Evolutionary conservation across 1,140 invertebrate species (phyloP).

Genomic region (Hetaerina americana): DNA sequence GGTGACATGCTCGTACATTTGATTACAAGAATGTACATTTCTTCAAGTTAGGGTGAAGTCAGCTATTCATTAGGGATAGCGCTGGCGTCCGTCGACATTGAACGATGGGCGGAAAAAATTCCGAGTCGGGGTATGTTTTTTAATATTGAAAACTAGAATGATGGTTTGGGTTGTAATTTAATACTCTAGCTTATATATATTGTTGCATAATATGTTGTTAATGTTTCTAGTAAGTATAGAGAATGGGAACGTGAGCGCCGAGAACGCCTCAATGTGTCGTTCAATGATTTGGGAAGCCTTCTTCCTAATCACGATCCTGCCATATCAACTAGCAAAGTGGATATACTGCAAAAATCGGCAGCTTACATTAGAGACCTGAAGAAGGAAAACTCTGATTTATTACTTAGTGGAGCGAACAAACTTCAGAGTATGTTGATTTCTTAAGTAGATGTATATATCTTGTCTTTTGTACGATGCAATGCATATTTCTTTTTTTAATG

Average conservation of each 20-base stretch:
- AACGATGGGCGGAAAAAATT: not conserved
- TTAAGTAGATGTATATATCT: not conserved
- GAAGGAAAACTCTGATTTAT: conserved; percentile 26
- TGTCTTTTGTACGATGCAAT: conserved; percentile 12
- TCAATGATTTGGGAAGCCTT: conserved; percentile 29
- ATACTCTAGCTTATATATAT: too few relatives aligned
- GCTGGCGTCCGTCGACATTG: too few relatives aligned
- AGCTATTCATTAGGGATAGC: too few relatives aligned
- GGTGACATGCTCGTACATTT: too few relatives aligned
- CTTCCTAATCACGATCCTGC: conserved; percentile 35
- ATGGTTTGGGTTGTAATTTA: too few relatives aligned
- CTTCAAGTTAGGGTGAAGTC: too few relatives aligned
- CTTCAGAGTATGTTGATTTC: not conserved
- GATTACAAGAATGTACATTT: too few relatives aligned
- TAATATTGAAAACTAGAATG: too few relatives aligned
- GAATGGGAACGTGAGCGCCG: conserved; percentile 36
- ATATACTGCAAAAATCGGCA: conserved; percentile 31
- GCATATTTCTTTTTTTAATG: not conserved
- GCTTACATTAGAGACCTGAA: conserved; percentile 32
- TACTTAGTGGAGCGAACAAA: conserved; percentile 13
- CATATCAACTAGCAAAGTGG: conserved; percentile 28
- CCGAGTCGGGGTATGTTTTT: not conserved
- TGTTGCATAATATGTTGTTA: not conserved
- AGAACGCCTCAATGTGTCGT: conserved; percentile 32
- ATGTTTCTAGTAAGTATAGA: conserved; percentile 22